Evolutionary conservation across 1,140 invertebrate species (phyloP), one percentile per base, ranked within the genome.

Genomic region (Apocrypta bakeri): DNA sequence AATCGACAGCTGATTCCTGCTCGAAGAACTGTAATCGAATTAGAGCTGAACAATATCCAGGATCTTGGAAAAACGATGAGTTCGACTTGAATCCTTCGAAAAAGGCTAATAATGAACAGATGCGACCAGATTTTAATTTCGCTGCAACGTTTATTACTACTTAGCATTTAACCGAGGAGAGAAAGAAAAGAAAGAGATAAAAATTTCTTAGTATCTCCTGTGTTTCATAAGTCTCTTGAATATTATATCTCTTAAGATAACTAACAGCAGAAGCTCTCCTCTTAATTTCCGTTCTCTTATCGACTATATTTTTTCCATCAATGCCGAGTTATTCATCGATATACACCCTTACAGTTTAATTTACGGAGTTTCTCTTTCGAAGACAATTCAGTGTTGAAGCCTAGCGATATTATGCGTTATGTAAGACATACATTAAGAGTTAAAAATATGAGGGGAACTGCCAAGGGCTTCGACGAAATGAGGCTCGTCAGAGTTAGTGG

Each of bases 241-340:
- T n/a, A n/a, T n/a, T n/a, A n/a, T n/a, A 33, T 75, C 73, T 75
- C 21, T 6, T n/a, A 56, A 56, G 17, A 56, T 21, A 14, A n/a
- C 48, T 4, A 17, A 17, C 42, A 48, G 17, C 48, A n/a, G 17
- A 21, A 56, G 48, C 29, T 8, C 29, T 17, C 27, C 25, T 12
- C 37, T 77, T 77, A 77, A 77, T 77, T 77, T 77, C 75, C 75
- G 31, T 21, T n/a, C 24, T 12, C 29, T 75, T 75, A 75, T 75
- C 73, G 56, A 14, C 27, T 56, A 11, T 27, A 56, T 64, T 66
- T 74, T 64, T 37, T 25, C 25, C 31, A 24, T 61, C n/a, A 2
- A 3, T 8, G 40, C 31, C 11, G n/a, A 9, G 12, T n/a, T 29
- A 2, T 75, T 63, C 31, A 7, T 66, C 31, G 24, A 77, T 37